Evolutionary conservation across 2,888 invertebrate species (phyloP).

Genomic region (Malacosoma neustria): DNA sequence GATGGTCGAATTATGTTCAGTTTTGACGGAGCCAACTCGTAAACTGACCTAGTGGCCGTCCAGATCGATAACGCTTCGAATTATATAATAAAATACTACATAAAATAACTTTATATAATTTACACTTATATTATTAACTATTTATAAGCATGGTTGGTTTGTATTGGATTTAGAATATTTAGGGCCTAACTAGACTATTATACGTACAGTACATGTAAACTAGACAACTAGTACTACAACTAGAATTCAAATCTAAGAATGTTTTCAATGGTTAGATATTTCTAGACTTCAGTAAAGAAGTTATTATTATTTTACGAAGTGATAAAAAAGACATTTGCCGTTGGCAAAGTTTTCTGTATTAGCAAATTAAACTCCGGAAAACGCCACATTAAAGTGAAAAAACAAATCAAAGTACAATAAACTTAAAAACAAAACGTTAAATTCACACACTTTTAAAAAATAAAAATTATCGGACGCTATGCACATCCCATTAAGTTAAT

Average conservation of each 20-base stretch:
- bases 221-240: too few species aligned
- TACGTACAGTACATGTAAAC: too few species aligned
- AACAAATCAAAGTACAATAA: not conserved
- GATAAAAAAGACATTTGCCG: not conserved
- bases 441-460: not conserved
- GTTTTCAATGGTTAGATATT: too few species aligned
- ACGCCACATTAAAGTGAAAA: not conserved
- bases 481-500: constrained; percentile 17
- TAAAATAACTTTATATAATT: too few species aligned
- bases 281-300: too few species aligned
- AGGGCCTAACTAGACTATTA: too few species aligned
- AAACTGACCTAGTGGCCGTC: not conserved
- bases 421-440: not conserved
- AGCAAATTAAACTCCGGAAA: not conserved
- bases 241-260: too few species aligned
- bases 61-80: not conserved
- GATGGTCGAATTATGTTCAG: constrained; percentile 31
- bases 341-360: not conserved
- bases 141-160: too few species aligned
- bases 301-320: not conserved
- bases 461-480: constrained; percentile 3
- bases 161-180: too few species aligned
- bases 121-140: too few species aligned
- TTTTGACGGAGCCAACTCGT: not conserved
- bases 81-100: not conserved